phyloP scores from a whole-genome alignment of 2,888 invertebrate species.

The Capitulum mitella region DNA sequence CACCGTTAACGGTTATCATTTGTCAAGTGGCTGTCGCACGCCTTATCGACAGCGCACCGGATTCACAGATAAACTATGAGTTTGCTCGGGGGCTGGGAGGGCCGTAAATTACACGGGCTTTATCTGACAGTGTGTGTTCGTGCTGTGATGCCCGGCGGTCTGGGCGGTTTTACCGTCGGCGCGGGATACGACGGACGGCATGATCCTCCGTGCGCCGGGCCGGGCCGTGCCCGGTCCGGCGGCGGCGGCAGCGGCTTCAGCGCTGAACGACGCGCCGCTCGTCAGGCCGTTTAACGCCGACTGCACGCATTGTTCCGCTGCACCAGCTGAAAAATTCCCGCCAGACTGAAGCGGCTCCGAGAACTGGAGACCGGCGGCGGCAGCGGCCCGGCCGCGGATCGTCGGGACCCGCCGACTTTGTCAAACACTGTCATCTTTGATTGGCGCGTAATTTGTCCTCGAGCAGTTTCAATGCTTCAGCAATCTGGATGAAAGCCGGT shows the following conservation, averaged over 20 bases:
- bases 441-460: neutral
- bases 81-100: neutral
- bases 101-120: neutral
- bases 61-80: neutral
- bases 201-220: too few species aligned
- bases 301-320: too few species aligned
- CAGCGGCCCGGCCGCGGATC: neutral
- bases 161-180: too few species aligned
- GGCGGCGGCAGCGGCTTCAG: too few species aligned
- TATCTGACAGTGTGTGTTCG: neutral
- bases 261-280: neutral
- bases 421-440: neutral
- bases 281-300: too few species aligned
- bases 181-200: too few species aligned
- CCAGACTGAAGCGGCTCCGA: neutral
- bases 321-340: too few species aligned
- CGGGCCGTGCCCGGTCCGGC: too few species aligned
- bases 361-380: neutral
- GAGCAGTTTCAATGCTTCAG: neutral
- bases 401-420: too few species aligned
- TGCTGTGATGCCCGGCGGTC: neutral
- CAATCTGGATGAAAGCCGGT: constrained; percentile 5
- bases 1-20: neutral
- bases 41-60: neutral
- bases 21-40: neutral